Evolutionary conservation across 2,888 invertebrate species (phyloP).

Genomic region (Aphidius colemani): DNA sequence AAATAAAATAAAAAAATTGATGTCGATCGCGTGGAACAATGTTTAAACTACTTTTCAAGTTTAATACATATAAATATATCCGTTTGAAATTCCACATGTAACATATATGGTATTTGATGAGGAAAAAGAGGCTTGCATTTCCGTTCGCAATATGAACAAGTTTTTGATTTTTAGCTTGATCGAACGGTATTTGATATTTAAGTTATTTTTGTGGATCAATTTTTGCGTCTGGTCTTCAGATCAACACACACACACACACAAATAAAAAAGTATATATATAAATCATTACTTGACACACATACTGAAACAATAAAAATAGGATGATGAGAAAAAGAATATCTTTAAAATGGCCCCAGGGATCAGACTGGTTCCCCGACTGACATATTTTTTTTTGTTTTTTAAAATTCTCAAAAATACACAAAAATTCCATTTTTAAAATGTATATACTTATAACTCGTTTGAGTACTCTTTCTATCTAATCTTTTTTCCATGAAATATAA

Average conservation of each 20-base stretch:
- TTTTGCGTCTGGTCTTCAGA: conserved; percentile 28
- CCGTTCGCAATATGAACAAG: conserved; percentile 19
- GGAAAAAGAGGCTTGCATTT: conserved; percentile 33
- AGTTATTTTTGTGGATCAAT: conserved; percentile 1
- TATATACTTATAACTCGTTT: too few relatives aligned
- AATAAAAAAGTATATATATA: not conserved
- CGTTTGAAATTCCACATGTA: too few relatives aligned
- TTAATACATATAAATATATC: too few relatives aligned
- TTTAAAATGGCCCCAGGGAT: not conserved
- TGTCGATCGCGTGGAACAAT: too few relatives aligned
- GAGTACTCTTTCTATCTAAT: too few relatives aligned
- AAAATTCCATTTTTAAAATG: too few relatives aligned
- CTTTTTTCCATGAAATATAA: not conserved
- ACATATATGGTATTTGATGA: conserved; percentile 39
- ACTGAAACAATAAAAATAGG: too few relatives aligned
- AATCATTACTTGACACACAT: not conserved
- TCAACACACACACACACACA: conserved; percentile 17
- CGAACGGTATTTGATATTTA: not conserved
- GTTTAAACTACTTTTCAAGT: too few relatives aligned
- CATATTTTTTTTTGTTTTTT: conserved; percentile 32
- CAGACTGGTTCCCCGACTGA: conserved; percentile 34
- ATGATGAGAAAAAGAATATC: too few relatives aligned
- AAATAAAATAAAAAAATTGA: too few relatives aligned
- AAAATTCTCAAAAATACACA: too few relatives aligned
- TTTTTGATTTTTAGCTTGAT: not conserved